phyloP scores from a whole-genome alignment of 2,888 invertebrate species.

The Bimastos eiseni region DNA sequence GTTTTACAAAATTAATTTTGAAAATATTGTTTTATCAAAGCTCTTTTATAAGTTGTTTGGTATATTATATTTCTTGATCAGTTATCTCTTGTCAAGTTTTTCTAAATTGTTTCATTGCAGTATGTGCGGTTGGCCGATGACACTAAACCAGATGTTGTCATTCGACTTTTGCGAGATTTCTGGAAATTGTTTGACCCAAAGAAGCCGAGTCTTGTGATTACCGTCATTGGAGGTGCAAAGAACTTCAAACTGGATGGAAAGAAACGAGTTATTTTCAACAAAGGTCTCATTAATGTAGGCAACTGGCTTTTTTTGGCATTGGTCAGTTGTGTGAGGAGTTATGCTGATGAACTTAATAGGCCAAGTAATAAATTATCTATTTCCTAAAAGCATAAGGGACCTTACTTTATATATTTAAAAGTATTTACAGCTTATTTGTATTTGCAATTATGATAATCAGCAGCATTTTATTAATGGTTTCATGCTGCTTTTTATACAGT shows the following conservation, averaged over 20 bases:
- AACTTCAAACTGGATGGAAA: slow-evolving; percentile 62
- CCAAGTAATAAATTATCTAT: neutral
- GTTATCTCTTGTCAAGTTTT: neutral
- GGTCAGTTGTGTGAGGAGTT: neutral
- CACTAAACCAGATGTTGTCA: slow-evolving; percentile 52
- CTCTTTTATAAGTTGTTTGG: neutral
- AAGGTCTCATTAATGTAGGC: slow-evolving; percentile 52
- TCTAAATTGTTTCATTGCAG: slow-evolving; percentile 44
- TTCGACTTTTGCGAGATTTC: slow-evolving; percentile 56
- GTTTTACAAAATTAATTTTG: neutral
- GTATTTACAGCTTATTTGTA: neutral
- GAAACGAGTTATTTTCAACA: slow-evolving; percentile 60
- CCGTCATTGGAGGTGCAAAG: slow-evolving; percentile 63
- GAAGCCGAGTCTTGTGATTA: slow-evolving; percentile 61
- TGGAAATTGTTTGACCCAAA: slow-evolving; percentile 61
- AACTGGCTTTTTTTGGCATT: neutral
- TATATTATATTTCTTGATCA: neutral
- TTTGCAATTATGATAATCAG: no score
- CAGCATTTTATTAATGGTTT: no score
- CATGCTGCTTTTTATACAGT: no score
- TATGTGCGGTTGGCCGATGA: slow-evolving; percentile 58
- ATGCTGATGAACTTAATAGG: neutral
- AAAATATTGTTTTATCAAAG: neutral
- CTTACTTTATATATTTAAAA: neutral
- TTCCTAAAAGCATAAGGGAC: neutral